A percentile compares a stretch with the other conserved stretches of the same genome.
Conservation (phyloP, 2,797 vertebrate species). For the Ara ararauna region DNA sequence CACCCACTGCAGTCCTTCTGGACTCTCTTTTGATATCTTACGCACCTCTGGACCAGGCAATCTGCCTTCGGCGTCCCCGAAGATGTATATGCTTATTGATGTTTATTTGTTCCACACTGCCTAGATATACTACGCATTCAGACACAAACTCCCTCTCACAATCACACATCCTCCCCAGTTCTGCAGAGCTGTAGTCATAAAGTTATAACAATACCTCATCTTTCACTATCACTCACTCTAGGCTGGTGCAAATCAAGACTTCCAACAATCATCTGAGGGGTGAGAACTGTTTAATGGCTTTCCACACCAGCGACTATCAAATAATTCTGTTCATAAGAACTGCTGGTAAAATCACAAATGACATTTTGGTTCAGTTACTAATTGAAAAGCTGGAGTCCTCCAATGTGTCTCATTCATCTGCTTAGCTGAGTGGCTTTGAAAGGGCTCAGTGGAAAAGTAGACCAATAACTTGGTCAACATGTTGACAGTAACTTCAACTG, state of each 20-base stretch:
- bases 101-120: not conserved
- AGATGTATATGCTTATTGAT: not conserved
- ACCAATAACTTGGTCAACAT: not conserved
- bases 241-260: not conserved
- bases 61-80: not conserved
- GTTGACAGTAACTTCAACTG: not conserved
- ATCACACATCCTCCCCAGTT: not conserved
- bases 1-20: not conserved
- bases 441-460: not conserved
- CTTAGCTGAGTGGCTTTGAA: not conserved
- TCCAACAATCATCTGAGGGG: not conserved
- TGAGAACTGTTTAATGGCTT: not conserved
- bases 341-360: not conserved
- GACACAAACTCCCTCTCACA: not conserved
- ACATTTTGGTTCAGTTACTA: not conserved
- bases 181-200: not conserved
- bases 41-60: not conserved
- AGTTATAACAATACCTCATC: not conserved
- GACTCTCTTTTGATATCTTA: not conserved
- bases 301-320: not conserved
- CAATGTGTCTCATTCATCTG: not conserved
- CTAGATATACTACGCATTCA: not conserved
- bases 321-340: not conserved
- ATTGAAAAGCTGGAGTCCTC: not conserved
- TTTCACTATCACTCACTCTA: not conserved